These are phyloP conservation scores for Channallabes apus DNA, from an alignment of 2,797 vertebrate species.

Conservation along the genomic window DNA sequence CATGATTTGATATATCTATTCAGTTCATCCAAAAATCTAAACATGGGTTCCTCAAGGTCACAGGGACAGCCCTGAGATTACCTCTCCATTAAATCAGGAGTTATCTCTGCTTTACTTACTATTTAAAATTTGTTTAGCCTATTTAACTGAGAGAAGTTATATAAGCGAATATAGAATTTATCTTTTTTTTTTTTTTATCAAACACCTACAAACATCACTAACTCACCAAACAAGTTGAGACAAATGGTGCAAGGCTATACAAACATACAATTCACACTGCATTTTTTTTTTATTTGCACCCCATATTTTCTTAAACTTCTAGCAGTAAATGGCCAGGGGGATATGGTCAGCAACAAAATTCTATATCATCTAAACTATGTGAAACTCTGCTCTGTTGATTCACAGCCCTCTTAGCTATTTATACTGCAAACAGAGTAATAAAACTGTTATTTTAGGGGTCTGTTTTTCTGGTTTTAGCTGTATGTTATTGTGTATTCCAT, in stretches of 20 bases:
- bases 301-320: neutral
- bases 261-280: neutral
- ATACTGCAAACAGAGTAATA: slow-evolving; percentile 1
- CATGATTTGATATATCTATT: neutral
- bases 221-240: neutral
- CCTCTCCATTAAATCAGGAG: neutral
- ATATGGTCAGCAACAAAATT: neutral
- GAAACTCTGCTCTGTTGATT: neutral
- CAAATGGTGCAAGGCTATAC: neutral
- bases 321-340: neutral
- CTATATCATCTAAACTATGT: neutral
- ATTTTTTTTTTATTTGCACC: neutral
- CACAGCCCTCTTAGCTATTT: slow-evolving; percentile 15
- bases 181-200: too few relatives aligned
- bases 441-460: slow-evolving; percentile 19
- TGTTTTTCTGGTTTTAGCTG: slow-evolving; percentile 21
- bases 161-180: neutral
- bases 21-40: neutral
- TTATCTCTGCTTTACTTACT: neutral
- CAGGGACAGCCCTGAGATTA: neutral
- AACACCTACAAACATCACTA: neutral
- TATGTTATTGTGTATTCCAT: slow-evolving; percentile 19
- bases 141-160: neutral
- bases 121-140: neutral
- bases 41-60: neutral